A percentile compares a stretch with the other conserved stretches of the same genome.
Conservation (phyloP, 2,113 vertebrate genomes). For the Scopus umbretta region DNA sequence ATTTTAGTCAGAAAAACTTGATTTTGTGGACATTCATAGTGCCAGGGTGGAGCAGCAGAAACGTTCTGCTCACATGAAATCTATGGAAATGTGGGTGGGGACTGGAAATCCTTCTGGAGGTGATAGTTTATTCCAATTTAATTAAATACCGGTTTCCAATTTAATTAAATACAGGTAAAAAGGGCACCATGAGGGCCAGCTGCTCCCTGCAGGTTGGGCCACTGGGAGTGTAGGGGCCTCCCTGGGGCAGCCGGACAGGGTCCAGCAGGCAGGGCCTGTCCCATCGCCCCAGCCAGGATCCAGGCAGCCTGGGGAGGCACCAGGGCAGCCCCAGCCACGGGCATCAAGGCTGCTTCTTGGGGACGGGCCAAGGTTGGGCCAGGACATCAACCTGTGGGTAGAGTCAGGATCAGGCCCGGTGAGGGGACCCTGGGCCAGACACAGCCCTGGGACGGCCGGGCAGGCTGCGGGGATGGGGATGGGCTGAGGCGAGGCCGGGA, state of each 20-base stretch:
- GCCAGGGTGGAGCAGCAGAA: background rate
- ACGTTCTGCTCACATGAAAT: background rate
- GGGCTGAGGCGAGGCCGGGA: background rate
- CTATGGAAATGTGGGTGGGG: background rate
- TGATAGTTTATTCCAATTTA: background rate
- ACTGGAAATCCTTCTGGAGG: background rate
- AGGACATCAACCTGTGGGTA: background rate
- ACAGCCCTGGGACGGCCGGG: background rate
- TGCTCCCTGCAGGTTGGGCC: too few species aligned
- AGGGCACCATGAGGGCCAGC: too few species aligned
- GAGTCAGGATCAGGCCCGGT: background rate
- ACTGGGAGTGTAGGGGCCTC: background rate
- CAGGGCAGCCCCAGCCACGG: background rate
- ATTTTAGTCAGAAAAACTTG: background rate
- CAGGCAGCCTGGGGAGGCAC: background rate
- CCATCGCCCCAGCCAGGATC: background rate
- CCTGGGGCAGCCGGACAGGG: background rate
- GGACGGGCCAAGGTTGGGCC: background rate
- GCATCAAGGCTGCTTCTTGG: background rate
- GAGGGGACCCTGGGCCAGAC: background rate
- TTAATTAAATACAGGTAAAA: background rate
- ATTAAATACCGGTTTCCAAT: background rate
- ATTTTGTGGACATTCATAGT: background rate
- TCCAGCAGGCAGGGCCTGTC: background rate
- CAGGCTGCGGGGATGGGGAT: too few species aligned